Conservation (phyloP, 2,888 invertebrate species). For the Lymantria monacha region DNA sequence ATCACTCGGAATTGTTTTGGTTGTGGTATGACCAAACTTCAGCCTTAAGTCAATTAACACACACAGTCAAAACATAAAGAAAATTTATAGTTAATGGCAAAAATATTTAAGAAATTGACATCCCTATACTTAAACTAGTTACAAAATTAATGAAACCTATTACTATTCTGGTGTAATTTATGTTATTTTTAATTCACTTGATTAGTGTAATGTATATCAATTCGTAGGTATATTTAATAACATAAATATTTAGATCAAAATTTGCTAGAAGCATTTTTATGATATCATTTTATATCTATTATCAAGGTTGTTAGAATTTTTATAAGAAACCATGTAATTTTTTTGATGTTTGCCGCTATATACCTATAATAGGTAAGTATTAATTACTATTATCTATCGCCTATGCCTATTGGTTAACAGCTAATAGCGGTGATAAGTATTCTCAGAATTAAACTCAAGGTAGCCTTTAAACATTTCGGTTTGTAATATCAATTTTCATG, state of each 20-base stretch:
- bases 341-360: conserved; percentile 3
- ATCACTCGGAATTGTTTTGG: no score
- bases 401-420: not conserved
- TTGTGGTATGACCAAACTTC: no score
- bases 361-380: not conserved
- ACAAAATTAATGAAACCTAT: conserved; percentile 49
- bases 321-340: not conserved
- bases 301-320: not conserved
- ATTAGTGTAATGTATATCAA: conserved; percentile 3
- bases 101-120: conserved; percentile 1
- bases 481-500: no score
- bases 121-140: conserved; percentile 44
- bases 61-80: no score
- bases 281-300: not conserved
- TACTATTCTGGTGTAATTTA: conserved; percentile 40
- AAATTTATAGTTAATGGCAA: no score
- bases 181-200: conserved; percentile 16
- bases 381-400: conserved; percentile 3
- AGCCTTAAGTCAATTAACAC: no score
- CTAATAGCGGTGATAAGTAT: conserved; percentile 8
- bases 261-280: conserved; percentile 1
- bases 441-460: conserved; percentile 1
- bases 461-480: no score
- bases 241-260: conserved; percentile 11
- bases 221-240: conserved; percentile 16